phyloP scores from a whole-genome alignment of 1,140 invertebrate species.

The Trichonephila clavata region DNA sequence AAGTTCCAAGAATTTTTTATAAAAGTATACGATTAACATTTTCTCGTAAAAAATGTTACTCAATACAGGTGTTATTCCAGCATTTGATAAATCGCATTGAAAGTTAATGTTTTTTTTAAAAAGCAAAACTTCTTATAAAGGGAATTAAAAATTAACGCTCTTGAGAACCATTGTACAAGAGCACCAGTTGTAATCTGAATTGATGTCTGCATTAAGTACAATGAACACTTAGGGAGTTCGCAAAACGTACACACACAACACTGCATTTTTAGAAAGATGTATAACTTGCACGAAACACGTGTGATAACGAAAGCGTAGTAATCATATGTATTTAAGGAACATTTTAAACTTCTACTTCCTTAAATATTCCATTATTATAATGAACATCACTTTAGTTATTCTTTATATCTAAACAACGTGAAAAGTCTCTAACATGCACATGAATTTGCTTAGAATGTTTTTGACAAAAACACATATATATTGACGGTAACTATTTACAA shows the following conservation, averaged over 20 bases:
- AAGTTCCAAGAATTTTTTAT: no score
- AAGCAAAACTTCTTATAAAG: not conserved
- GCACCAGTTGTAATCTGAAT: conserved; percentile 61
- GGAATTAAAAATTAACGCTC: not conserved
- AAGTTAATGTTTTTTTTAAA: not conserved
- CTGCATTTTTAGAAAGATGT: conserved; percentile 55
- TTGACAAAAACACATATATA: conserved; percentile 9
- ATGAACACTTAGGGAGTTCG: conserved; percentile 70
- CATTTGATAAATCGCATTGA: no score
- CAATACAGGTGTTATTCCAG: no score
- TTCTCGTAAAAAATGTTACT: no score
- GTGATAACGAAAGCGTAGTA: conserved; percentile 58
- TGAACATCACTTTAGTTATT: conserved; percentile 56
- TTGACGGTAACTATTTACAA: conserved; percentile 56
- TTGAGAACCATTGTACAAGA: conserved; percentile 70
- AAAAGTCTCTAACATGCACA: conserved; percentile 68
- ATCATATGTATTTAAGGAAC: conserved; percentile 68
- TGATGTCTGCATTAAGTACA: conserved; percentile 65
- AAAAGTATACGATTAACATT: no score
- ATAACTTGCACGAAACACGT: conserved; percentile 58
- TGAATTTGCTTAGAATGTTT: conserved; percentile 55
- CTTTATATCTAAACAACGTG: conserved; percentile 68
- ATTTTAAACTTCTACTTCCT: conserved; percentile 67
- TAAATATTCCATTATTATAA: conserved; percentile 57
- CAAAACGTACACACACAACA: conserved; percentile 66